Evolutionary conservation across 2,797 vertebrate genomes (phyloP).

Genomic region (Spea hammondii): DNA sequence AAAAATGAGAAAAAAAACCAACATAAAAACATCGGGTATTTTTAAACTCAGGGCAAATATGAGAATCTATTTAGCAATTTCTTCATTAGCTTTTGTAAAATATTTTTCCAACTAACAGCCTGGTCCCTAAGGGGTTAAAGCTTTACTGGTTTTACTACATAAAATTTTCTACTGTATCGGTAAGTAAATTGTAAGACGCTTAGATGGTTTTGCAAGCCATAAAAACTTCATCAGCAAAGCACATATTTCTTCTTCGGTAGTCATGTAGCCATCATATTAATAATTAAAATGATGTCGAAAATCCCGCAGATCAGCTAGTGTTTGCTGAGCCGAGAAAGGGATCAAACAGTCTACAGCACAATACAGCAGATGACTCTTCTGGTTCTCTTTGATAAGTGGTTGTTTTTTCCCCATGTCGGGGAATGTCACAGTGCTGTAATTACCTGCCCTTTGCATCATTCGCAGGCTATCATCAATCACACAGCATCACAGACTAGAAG

Average conservation of each 20-base stretch:
- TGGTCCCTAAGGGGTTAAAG: too few relatives aligned
- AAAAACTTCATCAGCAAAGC: too few relatives aligned
- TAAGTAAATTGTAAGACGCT: too few relatives aligned
- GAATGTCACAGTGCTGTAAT: not conserved
- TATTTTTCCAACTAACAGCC: too few relatives aligned
- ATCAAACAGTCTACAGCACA: not conserved
- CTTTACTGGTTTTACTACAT: too few relatives aligned
- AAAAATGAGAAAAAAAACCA: too few relatives aligned
- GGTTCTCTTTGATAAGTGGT: not conserved
- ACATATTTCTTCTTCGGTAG: not conserved
- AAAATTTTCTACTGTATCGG: too few relatives aligned
- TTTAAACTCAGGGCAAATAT: too few relatives aligned
- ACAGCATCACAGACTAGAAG: not conserved
- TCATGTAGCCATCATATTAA: not conserved
- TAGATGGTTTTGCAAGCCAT: too few relatives aligned
- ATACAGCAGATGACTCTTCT: not conserved
- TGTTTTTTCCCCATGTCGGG: not conserved
- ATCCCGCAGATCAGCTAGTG: not conserved
- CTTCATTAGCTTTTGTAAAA: too few relatives aligned
- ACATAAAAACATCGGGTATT: too few relatives aligned
- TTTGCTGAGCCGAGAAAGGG: not conserved
- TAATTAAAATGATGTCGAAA: not conserved
- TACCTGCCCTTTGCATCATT: slow-evolving; percentile 1
- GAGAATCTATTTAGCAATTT: too few relatives aligned
- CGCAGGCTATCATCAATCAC: not conserved